Evolutionary conservation across 1,140 invertebrate species (phyloP), one percentile per base, ranked within the genome.

Genomic region (Episyrphus balteatus): DNA sequence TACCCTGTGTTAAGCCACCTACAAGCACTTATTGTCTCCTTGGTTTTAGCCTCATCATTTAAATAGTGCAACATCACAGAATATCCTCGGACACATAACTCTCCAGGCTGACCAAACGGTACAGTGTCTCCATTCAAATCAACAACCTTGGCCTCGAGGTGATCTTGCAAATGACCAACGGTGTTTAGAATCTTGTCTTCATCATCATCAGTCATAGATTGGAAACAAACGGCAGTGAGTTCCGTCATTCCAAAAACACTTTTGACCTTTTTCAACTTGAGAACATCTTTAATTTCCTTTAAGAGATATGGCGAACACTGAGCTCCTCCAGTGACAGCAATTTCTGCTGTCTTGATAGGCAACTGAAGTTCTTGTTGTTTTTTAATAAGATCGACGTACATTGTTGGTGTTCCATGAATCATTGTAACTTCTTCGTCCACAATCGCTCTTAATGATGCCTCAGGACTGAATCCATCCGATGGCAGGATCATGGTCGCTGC

Each of bases 1-100:
- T 75, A 90, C 87, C 92, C 94, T n/a, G 91, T 94, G 57, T 79
- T 80, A 8, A 95, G 74, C 95, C 95, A 98, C 14, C 79, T 71
- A 34, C 88, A 86, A 6, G 70, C 46, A 10, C 71, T 75, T 2
- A 95, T 72, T 0, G 76, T 78, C 52, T 88, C 79, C 19, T 70
- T 76, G 0, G 92, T 98, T 69, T 84, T 91, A 32, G 79, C 78
- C 5, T 80, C 73, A 57, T 97, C 90, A 6, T 77, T 72, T 81
- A 83, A 94, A 65, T 98, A 98, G n/a, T 80, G 77, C 36, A 85
- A 59, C 87, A 97, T 95, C 5, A 72, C 80, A 19, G 60, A 63
- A 62, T 93, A 95, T 0, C 90, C 88, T 43, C 91, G 76, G 0
- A 87, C 73, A 56, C 81, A 84, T 2, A 96, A 66, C 68, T 98